Evolutionary conservation across 2,888 invertebrate genomes (phyloP), one percentile per base, ranked within the genome.

Genomic region (Zelleria hepariella): DNA sequence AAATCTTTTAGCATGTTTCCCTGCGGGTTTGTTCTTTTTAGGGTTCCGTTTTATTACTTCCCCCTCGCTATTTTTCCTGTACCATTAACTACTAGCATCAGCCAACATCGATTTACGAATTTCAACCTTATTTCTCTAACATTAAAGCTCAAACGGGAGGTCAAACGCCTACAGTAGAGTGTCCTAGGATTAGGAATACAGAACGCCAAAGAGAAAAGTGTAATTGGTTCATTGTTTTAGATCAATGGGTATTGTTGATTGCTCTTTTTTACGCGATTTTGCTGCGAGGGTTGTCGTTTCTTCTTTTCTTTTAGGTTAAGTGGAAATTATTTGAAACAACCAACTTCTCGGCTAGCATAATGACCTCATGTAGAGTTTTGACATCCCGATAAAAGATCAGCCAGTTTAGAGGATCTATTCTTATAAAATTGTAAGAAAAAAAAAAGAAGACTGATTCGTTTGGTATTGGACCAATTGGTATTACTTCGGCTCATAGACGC

Each of bases 201-300:
- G n/a, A 68, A 67, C 32, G 15, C 32, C 32, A 42, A 72, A 73
- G 62, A 63, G 62, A 64, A 61, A 60, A 74, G 67, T 70, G 77
- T 82, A 80, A 84, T 82, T 82, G 82, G 78, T 74, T 76, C 80
- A 82, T 84, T 86, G 83, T 86, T 83, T 81, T 77, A 78, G 73
- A 67, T 70, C 69, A 69, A 71, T 66, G 68, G 65, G 64, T 67
- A 69, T 68, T 70, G 66, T 62, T 68, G 66, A 71, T 69, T 73
- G 67, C 51, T 62, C 66, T 64, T 68, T 70, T 68, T 32, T 15
- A 1, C 15, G 4, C 15, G 4, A 42, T 42, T 42, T 42, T 1
- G 5, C 3, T 15, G 32, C 15, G 32, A 42, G 32, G 32, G 32
- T 32, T 32, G 32, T 32, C 32, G 32, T 32, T 15, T 10, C 1